These are phyloP conservation scores for Apodemus sylvaticus DNA, from an alignment of 2,113 vertebrate species.

Conservation along the genomic window DNA sequence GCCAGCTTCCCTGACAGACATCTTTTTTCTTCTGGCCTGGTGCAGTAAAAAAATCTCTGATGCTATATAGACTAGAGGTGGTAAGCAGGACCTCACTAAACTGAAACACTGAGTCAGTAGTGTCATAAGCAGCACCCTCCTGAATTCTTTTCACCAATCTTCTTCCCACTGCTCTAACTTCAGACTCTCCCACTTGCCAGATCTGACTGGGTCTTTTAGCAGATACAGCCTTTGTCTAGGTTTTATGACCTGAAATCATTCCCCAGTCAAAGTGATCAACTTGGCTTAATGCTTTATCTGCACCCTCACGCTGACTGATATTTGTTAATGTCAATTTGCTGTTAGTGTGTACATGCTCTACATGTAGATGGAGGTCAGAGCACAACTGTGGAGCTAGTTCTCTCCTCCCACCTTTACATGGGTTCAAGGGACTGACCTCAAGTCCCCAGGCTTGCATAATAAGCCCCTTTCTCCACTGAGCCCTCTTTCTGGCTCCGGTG, in stretches of 20 bases:
- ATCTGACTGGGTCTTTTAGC: neutral
- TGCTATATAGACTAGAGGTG: neutral
- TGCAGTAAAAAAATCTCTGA: neutral
- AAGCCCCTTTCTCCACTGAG: neutral
- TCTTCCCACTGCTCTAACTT: neutral
- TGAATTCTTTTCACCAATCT: neutral
- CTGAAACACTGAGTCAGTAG: neutral
- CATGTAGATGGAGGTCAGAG: neutral
- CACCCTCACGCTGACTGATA: neutral
- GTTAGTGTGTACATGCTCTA: neutral
- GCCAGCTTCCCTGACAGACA: neutral
- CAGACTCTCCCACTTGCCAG: neutral
- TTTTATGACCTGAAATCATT: conserved; percentile 13
- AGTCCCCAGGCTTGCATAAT: neutral
- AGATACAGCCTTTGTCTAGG: neutral
- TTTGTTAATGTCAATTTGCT: neutral
- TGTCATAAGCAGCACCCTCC: neutral
- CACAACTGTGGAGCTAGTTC: neutral
- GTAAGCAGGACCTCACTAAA: neutral
- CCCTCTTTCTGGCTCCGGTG: no score
- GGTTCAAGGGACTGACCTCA: neutral
- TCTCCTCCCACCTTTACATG: neutral
- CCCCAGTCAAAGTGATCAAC: neutral
- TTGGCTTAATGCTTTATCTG: conserved; percentile 12
- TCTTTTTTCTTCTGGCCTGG: neutral